A percentile compares a stretch with the other conserved stretches of the same genome.
phyloP scores from a whole-genome alignment of 2,113 vertebrate species.

The Raphicerus campestris region DNA sequence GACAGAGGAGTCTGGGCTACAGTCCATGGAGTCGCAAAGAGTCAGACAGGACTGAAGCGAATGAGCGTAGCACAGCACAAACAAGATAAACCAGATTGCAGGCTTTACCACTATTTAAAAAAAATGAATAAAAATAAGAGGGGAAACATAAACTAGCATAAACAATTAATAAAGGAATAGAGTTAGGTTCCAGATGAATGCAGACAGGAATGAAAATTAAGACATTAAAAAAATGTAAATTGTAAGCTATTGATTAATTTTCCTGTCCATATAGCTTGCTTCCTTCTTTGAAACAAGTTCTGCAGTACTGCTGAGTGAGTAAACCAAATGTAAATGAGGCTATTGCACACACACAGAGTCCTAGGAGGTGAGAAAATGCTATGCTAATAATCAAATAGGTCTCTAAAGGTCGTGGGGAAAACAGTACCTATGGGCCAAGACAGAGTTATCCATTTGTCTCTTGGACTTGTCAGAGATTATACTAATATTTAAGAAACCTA shows the following conservation, averaged over 20 bases:
- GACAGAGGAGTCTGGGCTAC: background rate
- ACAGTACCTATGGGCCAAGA: background rate
- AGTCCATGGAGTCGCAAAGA: background rate
- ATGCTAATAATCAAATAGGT: constrained; percentile 20
- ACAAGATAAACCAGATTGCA: background rate
- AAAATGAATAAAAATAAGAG: background rate
- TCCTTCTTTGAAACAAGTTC: background rate
- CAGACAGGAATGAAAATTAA: background rate
- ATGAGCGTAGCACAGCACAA: background rate
- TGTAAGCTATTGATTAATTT: background rate
- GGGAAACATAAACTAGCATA: background rate
- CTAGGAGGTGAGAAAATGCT: background rate
- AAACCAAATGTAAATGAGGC: background rate
- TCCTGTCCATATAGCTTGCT: background rate
- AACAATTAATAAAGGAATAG: background rate
- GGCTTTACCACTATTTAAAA: background rate
- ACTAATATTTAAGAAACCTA: background rate
- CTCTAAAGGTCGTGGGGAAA: background rate
- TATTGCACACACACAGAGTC: background rate
- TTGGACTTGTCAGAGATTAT: background rate
- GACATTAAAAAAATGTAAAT: background rate
- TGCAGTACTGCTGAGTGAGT: background rate
- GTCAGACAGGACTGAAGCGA: background rate
- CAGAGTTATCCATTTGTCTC: background rate
- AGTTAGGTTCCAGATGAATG: background rate